These are phyloP conservation scores for Drosophila nasuta DNA, from an alignment of 1,140 invertebrate species.

Conservation along the genomic window DNA sequence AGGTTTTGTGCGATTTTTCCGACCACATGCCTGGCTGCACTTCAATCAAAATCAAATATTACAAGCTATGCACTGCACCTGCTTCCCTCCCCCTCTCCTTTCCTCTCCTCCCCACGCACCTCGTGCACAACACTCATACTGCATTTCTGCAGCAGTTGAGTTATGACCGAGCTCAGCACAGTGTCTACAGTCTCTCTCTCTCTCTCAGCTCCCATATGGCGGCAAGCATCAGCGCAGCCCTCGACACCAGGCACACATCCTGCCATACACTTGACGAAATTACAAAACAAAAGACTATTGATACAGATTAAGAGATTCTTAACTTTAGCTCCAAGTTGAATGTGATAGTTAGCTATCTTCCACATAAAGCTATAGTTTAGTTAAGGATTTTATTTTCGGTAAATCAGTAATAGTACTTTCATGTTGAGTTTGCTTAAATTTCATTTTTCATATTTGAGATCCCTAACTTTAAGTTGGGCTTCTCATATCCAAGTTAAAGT, in stretches of 20 bases:
- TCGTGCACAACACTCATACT: conserved; percentile 1
- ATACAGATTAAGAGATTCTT: no score
- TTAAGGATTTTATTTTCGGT: no score
- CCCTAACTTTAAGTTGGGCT: no score
- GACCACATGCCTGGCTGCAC: conserved; percentile 68
- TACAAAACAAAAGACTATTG: no score
- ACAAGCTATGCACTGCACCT: conserved; percentile 38
- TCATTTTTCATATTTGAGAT: no score
- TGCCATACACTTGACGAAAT: neutral
- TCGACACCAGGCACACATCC: conserved; percentile 24
- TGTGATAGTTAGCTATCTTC: no score
- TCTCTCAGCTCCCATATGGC: conserved; percentile 14
- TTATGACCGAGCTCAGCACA: conserved; percentile 36
- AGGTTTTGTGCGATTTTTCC: conserved; percentile 71
- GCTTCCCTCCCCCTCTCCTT: neutral
- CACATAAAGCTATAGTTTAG: no score
- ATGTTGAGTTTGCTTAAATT: no score
- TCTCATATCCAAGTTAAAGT: no score
- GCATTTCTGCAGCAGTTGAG: conserved; percentile 15
- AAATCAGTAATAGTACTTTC: no score
- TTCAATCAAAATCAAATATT: conserved; percentile 83
- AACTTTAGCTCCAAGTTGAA: no score
- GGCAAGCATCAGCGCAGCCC: conserved; percentile 7
- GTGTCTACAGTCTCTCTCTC: neutral
- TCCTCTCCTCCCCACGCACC: no score